Conservation (phyloP, 2,113 vertebrate genomes). For the Microcebus griseorufus region DNA sequence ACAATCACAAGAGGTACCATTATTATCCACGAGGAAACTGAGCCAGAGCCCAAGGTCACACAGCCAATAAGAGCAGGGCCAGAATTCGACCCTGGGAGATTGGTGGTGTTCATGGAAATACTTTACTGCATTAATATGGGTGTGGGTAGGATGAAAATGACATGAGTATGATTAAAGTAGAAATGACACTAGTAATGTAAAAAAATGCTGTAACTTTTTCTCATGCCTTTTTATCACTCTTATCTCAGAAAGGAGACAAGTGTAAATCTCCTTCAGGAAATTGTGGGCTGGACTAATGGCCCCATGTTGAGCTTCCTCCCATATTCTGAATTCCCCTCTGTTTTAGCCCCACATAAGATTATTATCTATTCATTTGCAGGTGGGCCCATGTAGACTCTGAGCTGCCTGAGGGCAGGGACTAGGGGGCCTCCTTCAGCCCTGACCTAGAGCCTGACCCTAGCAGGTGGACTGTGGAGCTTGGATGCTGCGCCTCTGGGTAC, state of each 20-base stretch:
- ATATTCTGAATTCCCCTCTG: background rate
- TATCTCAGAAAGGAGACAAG: background rate
- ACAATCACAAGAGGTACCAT: too few species aligned
- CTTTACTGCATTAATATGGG: background rate
- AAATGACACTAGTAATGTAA: background rate
- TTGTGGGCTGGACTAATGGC: background rate
- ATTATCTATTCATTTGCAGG: background rate
- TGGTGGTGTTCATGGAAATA: background rate
- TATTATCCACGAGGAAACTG: background rate
- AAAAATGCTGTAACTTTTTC: background rate
- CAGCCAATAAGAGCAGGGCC: background rate
- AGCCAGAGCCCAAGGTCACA: background rate
- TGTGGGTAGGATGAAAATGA: background rate
- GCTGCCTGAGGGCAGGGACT: background rate
- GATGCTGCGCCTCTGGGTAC: background rate
- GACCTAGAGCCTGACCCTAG: background rate
- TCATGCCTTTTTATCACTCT: background rate
- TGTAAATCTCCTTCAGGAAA: conserved; percentile 19
- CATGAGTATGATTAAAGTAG: background rate
- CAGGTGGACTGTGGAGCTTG: background rate
- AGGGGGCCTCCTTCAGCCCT: background rate
- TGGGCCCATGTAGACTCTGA: background rate
- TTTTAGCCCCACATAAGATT: background rate
- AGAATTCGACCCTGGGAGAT: background rate
- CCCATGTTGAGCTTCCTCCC: background rate